A percentile compares a stretch with the other conserved stretches of the same genome.
Evolutionary conservation across 1,140 invertebrate species (phyloP).

Genomic region (Penaeus japonicus): DNA sequence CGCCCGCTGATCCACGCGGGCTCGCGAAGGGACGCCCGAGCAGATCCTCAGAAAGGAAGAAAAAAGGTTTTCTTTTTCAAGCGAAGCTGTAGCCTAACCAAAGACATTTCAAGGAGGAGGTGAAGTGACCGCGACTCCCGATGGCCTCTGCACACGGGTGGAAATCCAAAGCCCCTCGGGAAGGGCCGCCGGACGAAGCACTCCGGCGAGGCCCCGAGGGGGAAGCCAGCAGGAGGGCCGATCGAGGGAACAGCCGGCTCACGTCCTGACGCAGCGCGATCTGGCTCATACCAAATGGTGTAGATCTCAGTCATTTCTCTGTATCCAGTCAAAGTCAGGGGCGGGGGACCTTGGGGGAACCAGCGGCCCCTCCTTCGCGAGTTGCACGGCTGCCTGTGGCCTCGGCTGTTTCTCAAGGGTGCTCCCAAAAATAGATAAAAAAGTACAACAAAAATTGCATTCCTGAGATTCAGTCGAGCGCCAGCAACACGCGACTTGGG

Average conservation of each 20-base stretch:
- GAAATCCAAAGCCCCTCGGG: too few relatives aligned
- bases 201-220: too few relatives aligned
- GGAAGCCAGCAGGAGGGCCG: neutral
- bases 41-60: slow-evolving; percentile 6
- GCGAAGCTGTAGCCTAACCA: slow-evolving; percentile 37
- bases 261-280: slow-evolving; percentile 29
- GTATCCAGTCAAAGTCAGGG: slow-evolving; percentile 56
- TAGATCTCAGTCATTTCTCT: slow-evolving; percentile 50
- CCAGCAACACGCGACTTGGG: too few relatives aligned
- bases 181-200: too few relatives aligned
- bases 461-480: too few relatives aligned
- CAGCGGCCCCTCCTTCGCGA: neutral
- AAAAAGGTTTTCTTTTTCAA: neutral
- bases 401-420: neutral
- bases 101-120: slow-evolving; percentile 34
- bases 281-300: slow-evolving; percentile 51
- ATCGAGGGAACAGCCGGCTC: neutral
- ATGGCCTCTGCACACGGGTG: neutral
- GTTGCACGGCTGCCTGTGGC: too few relatives aligned
- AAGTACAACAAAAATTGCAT: too few relatives aligned
- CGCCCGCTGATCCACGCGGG: slow-evolving; percentile 13
- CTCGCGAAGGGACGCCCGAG: neutral
- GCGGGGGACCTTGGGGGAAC: slow-evolving; percentile 24
- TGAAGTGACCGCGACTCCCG: slow-evolving; percentile 13
- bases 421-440: neutral